Evolutionary conservation across 2,888 invertebrate genomes (phyloP), one percentile per base, ranked within the genome.

Genomic region (Apamea crenata): DNA sequence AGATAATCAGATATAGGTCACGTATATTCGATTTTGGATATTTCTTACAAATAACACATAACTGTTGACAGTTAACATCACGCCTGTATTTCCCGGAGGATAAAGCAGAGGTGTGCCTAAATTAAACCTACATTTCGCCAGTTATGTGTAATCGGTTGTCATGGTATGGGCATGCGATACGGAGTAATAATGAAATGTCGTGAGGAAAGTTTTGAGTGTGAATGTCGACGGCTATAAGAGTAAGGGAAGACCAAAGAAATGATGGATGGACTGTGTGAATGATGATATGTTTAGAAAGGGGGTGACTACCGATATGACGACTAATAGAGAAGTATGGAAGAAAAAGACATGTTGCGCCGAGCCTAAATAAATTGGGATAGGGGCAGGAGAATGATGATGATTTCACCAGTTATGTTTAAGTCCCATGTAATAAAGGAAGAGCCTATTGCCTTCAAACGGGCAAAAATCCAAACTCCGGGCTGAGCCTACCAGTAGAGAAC

Each of bases 21-120:
- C 14, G 32, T 50, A 53, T 10, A 47, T 61, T 59, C 1, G 3
- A 29, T 29, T 47, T 4, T 18, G 14, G 36, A 44, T n/a, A 36
- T 32, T 66, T 44, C n/a, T 25, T 32, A 61, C 47, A 80, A 59
- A 50, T 59, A 59, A 59, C 59, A 59, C 59, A n/a, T 59, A 4
- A 12, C 29, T 29, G n/a, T n/a, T n/a, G n/a, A n/a, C n/a, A n/a
- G n/a, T n/a, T 7, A 61, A 61, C 61, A 29, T 29, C 29, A 61
- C 29, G 10, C 25, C 25, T 10, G 25, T 10, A 25, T 56, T 56
- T 3, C 25, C 10, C 25, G 3, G 56, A 56, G 56, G 56, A 25
- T 10, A 0, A 25, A 25, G 25, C 25, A 56, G 25, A 25, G 25
- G 25, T 25, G 56, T n/a, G 29, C 14, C n/a, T n/a, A 14, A n/a